These are phyloP conservation scores for Simalia tracyae DNA, from an alignment of 2,797 vertebrate species.

Conservation along the genomic window DNA sequence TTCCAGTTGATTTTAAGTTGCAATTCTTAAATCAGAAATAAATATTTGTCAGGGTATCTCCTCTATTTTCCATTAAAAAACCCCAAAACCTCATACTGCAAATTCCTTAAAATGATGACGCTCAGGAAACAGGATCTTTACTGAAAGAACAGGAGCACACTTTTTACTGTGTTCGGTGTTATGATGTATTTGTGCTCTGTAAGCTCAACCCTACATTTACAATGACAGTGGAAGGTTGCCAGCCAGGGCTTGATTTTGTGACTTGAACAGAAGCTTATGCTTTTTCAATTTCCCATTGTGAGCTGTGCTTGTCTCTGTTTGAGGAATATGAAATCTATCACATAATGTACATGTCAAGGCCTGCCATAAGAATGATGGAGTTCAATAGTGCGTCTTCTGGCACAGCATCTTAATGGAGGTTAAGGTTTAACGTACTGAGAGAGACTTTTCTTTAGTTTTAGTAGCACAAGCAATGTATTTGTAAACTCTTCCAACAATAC, in stretches of 20 bases:
- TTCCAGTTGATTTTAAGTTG: neutral
- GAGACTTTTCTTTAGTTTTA: slow-evolving; percentile 27
- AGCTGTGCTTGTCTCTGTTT: slow-evolving; percentile 57
- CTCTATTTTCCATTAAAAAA: neutral
- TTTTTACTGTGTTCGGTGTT: neutral
- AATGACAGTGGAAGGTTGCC: slow-evolving; percentile 34
- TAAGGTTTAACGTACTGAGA: slow-evolving; percentile 38
- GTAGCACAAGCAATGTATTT: slow-evolving; percentile 16
- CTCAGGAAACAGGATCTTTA: slow-evolving; percentile 43
- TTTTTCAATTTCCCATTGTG: slow-evolving; percentile 54
- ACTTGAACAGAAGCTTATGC: slow-evolving; percentile 49
- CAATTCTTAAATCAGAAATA: neutral
- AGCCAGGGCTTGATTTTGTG: slow-evolving; percentile 39
- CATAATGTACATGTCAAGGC: neutral
- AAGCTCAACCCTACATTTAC: slow-evolving; percentile 32
- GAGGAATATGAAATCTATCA: slow-evolving; percentile 42
- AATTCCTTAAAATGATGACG: slow-evolving; percentile 22
- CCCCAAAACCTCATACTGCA: neutral
- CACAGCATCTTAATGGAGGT: slow-evolving; percentile 37
- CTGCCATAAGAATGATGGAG: slow-evolving; percentile 34
- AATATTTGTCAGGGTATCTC: neutral
- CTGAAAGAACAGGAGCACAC: neutral
- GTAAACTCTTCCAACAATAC: slow-evolving; percentile 8
- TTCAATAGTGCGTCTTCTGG: slow-evolving; percentile 52
- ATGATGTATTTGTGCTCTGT: slow-evolving; percentile 8